Conservation (phyloP, 2,113 vertebrate genomes). For the Notarius quadriscutis region DNA sequence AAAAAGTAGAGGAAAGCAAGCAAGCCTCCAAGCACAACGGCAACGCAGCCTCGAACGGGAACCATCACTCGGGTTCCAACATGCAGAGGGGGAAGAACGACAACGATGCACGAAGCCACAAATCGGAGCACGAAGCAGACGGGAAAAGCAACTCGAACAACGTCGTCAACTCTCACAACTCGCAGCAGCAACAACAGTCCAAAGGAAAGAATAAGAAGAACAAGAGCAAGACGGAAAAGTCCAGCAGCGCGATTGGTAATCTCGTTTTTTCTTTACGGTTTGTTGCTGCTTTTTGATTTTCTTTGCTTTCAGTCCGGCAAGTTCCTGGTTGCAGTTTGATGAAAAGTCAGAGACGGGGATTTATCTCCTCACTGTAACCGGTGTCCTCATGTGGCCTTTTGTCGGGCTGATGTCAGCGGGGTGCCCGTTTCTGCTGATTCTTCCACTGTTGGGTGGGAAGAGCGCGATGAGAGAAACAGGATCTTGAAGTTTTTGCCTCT, state of each 20-base stretch:
- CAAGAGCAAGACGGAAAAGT: conserved; percentile 90
- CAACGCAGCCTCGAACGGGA: conserved; percentile 59
- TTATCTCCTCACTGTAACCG: too few relatives aligned
- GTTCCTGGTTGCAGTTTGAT: too few relatives aligned
- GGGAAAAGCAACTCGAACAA: conserved; percentile 55
- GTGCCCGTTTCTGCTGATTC: neutral
- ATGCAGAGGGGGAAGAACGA: conserved; percentile 75
- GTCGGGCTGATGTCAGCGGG: neutral
- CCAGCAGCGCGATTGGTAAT: conserved; percentile 82
- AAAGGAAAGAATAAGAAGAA: conserved; percentile 90
- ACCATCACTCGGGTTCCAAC: conserved; percentile 55
- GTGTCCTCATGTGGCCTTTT: neutral
- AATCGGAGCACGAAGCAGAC: conserved; percentile 67
- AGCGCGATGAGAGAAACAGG: too few relatives aligned
- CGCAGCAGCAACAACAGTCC: conserved; percentile 78
- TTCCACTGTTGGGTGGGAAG: neutral
- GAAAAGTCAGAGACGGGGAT: neutral
- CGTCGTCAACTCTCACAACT: conserved; percentile 66
- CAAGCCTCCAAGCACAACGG: conserved; percentile 65
- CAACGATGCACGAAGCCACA: conserved; percentile 56
- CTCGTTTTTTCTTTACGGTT: neutral
- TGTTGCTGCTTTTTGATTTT: neutral
- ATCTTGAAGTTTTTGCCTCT: too few relatives aligned
- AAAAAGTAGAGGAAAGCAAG: conserved; percentile 68
- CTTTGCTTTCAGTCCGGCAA: too few relatives aligned